Evolutionary conservation across 1,140 invertebrate species (phyloP), one percentile per base, ranked within the genome.

Genomic region (Rhopalosiphum maidis): DNA sequence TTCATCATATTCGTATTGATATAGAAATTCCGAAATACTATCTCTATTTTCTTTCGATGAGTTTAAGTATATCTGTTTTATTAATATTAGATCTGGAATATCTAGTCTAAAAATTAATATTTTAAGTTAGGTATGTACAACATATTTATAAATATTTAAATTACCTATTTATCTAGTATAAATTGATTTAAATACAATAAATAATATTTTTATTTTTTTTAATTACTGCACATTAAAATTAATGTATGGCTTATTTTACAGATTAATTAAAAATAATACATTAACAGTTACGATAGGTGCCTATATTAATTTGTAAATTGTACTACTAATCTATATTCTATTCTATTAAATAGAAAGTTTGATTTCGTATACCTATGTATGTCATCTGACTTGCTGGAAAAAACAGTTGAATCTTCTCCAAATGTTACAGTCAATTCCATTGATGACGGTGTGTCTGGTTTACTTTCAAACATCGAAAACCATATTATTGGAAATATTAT

Each of bases 401-500:
- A 93, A 85, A 93, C 83, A 35, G 93, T 54, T 15, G n/a, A 35
- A 35, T 91, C 68, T 37, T 83, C 82, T 30, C 43, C 88, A 21
- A 94, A 55, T 9, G 60, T 77, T 46, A 94, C 55, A 11, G n/a
- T 54, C 1, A 94, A n/a, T 7, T 91, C 82, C 23, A 94, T 86
- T 25, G 89, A 60, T 0, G n/a, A 48, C 15, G 93, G 93, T 6
- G 90, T 85, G 11, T 94, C 90, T 9, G 77, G 89, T 37, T 37
- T 48, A 22, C 90, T 90, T 25, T 22, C 51, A n/a, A 51, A 54
- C 77, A 94, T 92, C 2, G 90, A 88, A 77, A 92, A 94, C 55
- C 90, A 94, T 35, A 18, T n/a, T 18, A 94, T 54, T 35, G 93
- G 93, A 60, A 91, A 94, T 77, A 94, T 87, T n/a, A 94, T 41